Evolutionary conservation across 2,113 vertebrate species (phyloP).

Genomic region (Engystomops pustulosus): DNA sequence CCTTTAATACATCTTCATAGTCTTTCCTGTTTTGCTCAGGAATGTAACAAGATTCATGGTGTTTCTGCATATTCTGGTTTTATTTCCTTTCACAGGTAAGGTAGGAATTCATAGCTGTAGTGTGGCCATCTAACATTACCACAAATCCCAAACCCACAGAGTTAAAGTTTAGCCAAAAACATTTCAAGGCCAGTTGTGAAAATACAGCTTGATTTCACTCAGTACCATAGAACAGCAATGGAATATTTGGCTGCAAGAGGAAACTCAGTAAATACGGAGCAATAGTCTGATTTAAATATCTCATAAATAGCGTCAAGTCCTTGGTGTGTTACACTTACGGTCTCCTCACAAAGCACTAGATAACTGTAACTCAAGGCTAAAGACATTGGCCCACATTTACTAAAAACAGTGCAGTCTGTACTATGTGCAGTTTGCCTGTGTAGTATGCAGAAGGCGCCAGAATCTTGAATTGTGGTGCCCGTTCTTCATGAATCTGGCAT

Average conservation of each 20-base stretch:
- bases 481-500: no score
- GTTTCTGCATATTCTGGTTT: background rate
- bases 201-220: background rate
- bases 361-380: no score
- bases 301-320: no score
- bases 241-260: background rate
- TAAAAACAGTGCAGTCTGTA: no score
- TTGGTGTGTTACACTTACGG: no score
- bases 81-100: slow-evolving; percentile 44
- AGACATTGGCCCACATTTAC: no score
- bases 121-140: background rate
- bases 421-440: no score
- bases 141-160: background rate
- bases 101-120: slow-evolving; percentile 18
- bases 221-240: background rate
- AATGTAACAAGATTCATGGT: slow-evolving; percentile 3
- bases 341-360: no score
- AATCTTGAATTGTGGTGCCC: no score
- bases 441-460: no score
- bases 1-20: background rate
- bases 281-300: no score
- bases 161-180: background rate
- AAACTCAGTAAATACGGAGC: background rate
- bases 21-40: slow-evolving; percentile 33
- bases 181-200: background rate